Evolutionary conservation across 2,113 vertebrate genomes (phyloP).

Genomic region (Pollimyrus isidori): DNA sequence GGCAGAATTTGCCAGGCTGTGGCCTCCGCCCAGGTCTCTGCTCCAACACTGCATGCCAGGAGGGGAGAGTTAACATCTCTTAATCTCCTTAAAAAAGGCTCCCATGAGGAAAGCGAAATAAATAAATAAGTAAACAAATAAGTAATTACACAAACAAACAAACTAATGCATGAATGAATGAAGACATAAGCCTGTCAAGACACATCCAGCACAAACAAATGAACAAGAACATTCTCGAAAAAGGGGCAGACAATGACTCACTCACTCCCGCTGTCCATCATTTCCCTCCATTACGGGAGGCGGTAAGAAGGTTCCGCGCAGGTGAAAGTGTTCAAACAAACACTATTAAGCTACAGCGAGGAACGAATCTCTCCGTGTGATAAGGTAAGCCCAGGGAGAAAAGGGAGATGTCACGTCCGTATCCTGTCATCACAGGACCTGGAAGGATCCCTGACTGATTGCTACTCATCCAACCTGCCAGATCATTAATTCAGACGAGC

Average conservation of each 20-base stretch:
- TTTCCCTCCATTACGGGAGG: not conserved
- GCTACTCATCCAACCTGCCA: not conserved
- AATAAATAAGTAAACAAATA: not conserved
- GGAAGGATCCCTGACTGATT: not conserved
- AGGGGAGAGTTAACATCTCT: not conserved
- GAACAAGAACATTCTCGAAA: not conserved
- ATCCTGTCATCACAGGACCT: not conserved
- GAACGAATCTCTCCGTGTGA: not conserved
- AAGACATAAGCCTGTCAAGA: not conserved
- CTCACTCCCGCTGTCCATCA: not conserved
- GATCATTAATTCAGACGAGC: not conserved
- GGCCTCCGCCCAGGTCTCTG: not conserved
- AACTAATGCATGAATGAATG: not conserved
- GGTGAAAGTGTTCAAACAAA: constrained; percentile 6
- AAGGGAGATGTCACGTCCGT: not conserved
- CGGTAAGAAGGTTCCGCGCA: not conserved
- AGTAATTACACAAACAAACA: not conserved
- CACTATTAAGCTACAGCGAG: not conserved
- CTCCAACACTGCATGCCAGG: not conserved
- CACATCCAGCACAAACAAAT: not conserved
- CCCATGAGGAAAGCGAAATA: not conserved
- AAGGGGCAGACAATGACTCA: not conserved
- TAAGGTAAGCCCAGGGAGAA: not conserved
- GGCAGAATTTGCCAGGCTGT: not conserved
- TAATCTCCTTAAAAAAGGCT: not conserved